Percentiles rank a stretch among this genome's conserved stretches.
Evolutionary conservation across 2,113 vertebrate species (phyloP).

Genomic region (Ancistrus triradiatus): DNA sequence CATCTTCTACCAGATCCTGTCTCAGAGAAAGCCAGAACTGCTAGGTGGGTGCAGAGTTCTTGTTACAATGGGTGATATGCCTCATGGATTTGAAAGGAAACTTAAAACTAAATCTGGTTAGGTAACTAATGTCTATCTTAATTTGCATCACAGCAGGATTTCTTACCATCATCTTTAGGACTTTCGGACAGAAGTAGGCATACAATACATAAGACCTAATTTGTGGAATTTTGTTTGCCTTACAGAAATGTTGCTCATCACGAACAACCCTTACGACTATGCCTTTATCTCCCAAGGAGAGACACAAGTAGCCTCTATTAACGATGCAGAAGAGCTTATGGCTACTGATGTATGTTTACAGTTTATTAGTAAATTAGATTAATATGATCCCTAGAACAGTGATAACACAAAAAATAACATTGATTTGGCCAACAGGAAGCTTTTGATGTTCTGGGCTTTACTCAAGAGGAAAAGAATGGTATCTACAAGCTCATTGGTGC

Average conservation of each 20-base stretch:
- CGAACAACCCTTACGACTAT: conserved; percentile 77
- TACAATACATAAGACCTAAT: too few relatives aligned
- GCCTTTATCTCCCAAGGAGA: conserved; percentile 76
- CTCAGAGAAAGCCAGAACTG: conserved; percentile 83
- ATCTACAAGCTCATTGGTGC: conserved; percentile 71
- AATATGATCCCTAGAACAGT: not conserved
- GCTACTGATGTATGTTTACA: conserved; percentile 77
- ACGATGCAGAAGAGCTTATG: conserved; percentile 79
- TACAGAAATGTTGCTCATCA: conserved; percentile 72
- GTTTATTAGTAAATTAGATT: not conserved
- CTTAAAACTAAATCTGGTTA: too few relatives aligned
- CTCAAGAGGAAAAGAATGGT: conserved; percentile 67
- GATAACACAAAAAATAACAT: not conserved
- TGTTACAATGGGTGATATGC: not conserved
- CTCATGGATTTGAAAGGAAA: too few relatives aligned
- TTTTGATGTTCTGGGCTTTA: conserved; percentile 79
- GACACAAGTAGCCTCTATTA: conserved; percentile 72
- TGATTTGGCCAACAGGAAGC: conserved; percentile 52
- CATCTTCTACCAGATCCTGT: conserved; percentile 92
- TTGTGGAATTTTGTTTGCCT: not conserved
- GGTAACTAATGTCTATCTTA: too few relatives aligned
- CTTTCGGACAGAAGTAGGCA: too few relatives aligned
- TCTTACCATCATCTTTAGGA: too few relatives aligned
- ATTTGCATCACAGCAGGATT: too few relatives aligned
- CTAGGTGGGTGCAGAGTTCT: conserved; percentile 63